phyloP scores from a whole-genome alignment of 2,113 vertebrate species.

The Apistogramma diplotaenia region DNA sequence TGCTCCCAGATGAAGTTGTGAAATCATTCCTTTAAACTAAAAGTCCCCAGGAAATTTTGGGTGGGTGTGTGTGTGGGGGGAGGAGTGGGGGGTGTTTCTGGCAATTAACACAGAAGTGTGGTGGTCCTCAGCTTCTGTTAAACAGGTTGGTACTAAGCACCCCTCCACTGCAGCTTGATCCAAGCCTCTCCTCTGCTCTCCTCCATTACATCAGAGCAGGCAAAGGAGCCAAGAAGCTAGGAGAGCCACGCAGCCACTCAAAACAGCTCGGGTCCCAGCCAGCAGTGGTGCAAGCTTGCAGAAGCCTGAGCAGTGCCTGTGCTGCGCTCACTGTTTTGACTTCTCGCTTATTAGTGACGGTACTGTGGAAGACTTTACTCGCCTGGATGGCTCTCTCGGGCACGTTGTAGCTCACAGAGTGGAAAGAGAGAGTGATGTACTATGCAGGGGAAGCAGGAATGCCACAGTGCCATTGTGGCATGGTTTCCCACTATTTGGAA shows the following conservation, averaged over 20 bases:
- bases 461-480: constrained; percentile 53
- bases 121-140: constrained; percentile 47
- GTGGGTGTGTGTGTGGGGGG: no score
- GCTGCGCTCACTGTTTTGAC: constrained; percentile 57
- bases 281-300: constrained; percentile 49
- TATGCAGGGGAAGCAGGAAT: constrained; percentile 55
- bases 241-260: constrained; percentile 36
- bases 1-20: constrained; percentile 34
- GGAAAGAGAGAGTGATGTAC: constrained; percentile 60
- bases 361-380: constrained; percentile 57
- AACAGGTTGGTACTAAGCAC: constrained; percentile 40
- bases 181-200: constrained; percentile 13
- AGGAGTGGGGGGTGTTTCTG: background rate
- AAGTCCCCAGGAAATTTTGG: constrained; percentile 14
- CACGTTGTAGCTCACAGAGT: constrained; percentile 44
- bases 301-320: constrained; percentile 22
- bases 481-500: constrained; percentile 58
- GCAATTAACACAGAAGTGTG: constrained; percentile 2
- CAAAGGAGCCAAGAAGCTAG: constrained; percentile 44
- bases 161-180: background rate
- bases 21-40: constrained; percentile 51
- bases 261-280: constrained; percentile 35
- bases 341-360: constrained; percentile 40
- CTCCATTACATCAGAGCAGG: constrained; percentile 63
- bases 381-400: constrained; percentile 42